phyloP scores from a whole-genome alignment of 1,140 invertebrate species.

The Acyrthosiphon pisum region DNA sequence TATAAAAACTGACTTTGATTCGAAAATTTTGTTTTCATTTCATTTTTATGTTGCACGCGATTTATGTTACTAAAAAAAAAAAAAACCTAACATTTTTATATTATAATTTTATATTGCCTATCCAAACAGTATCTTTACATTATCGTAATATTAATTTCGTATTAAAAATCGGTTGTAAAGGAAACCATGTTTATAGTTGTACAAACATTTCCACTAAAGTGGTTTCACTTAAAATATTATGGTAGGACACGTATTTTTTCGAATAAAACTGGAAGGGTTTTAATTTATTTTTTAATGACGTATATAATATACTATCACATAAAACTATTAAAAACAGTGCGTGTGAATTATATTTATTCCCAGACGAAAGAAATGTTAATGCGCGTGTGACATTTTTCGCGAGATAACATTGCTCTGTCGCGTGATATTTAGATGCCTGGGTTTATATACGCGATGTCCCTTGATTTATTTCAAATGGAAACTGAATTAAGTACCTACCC shows the following conservation, averaged over 20 bases:
- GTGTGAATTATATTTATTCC: background rate
- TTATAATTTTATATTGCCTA: background rate
- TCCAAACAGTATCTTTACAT: background rate
- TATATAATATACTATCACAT: background rate
- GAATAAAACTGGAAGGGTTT: background rate
- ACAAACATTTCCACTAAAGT: background rate
- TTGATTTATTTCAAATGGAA: conserved; percentile 41
- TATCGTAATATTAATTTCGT: background rate
- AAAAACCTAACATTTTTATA: background rate
- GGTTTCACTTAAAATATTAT: background rate
- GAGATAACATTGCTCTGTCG: background rate
- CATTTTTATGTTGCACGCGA: background rate
- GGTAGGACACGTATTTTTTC: conserved; percentile 12
- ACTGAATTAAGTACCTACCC: conserved; percentile 38
- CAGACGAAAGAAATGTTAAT: background rate
- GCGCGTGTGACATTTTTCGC: no score
- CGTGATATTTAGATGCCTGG: background rate
- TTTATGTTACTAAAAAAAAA: background rate
- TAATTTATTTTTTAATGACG: background rate
- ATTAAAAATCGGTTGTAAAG: background rate
- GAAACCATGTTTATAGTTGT: background rate
- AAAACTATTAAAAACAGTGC: background rate
- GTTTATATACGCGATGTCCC: background rate
- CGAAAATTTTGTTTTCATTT: background rate
- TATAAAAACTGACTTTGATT: background rate